Conservation (phyloP, 2,113 vertebrate genomes). For the Alligator mississippiensis region DNA sequence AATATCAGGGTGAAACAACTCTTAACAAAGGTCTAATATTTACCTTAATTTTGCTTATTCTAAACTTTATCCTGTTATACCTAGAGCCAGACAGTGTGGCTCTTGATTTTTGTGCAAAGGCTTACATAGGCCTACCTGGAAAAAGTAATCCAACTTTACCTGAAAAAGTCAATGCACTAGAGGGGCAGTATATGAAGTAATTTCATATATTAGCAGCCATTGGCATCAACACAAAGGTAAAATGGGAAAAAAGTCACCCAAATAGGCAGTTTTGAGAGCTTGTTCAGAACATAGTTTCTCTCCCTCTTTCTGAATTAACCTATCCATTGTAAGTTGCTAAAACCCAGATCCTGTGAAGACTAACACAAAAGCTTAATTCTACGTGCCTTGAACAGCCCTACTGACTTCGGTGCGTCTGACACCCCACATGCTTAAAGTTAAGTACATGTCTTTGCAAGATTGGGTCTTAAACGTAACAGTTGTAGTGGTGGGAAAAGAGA, state of each 20-base stretch:
- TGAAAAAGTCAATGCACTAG: background rate
- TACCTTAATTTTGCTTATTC: no score
- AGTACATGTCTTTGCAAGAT: background rate
- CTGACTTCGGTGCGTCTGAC: background rate
- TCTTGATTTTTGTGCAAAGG: background rate
- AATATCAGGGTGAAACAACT: no score
- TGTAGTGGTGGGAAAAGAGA: background rate
- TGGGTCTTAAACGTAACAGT: background rate
- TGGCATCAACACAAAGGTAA: background rate
- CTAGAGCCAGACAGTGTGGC: background rate
- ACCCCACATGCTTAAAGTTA: background rate
- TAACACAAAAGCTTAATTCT: background rate
- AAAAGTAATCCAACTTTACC: no score
- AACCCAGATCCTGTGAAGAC: background rate
- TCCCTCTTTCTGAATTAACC: background rate
- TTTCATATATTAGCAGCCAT: background rate
- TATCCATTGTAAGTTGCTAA: background rate
- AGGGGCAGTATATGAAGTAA: no score
- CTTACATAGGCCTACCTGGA: no score
- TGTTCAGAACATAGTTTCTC: background rate
- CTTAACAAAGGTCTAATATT: background rate
- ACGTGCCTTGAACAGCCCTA: fast-evolving
- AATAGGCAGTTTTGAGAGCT: background rate
- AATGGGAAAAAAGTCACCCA: background rate
- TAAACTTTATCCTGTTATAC: background rate